Percentiles rank a stretch among this genome's conserved stretches.
phyloP scores from a whole-genome alignment of 2,888 invertebrate genomes.

The Athetis lepigone region DNA sequence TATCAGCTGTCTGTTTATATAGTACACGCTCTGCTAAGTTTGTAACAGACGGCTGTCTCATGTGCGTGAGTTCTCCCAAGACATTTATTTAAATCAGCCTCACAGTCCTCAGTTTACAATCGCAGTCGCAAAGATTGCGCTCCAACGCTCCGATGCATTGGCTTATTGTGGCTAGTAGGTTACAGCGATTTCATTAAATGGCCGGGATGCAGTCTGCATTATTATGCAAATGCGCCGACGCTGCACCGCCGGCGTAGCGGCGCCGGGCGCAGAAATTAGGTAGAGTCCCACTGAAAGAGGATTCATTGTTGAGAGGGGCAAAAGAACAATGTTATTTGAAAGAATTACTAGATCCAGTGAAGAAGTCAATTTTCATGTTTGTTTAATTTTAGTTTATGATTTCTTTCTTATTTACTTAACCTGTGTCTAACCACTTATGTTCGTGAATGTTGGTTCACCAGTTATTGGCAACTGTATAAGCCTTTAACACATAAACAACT shows the following conservation, averaged over 20 bases:
- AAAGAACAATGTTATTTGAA: background rate
- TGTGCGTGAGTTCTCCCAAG: too few relatives aligned
- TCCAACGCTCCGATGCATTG: slow-evolving; percentile 31
- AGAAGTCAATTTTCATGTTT: too few relatives aligned
- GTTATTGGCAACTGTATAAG: too few relatives aligned
- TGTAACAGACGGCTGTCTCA: too few relatives aligned
- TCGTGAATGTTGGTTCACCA: too few relatives aligned
- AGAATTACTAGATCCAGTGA: background rate
- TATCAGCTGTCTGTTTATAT: too few relatives aligned
- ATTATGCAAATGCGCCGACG: slow-evolving; percentile 80
- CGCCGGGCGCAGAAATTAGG: slow-evolving; percentile 63
- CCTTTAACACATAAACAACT: too few relatives aligned
- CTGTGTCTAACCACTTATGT: too few relatives aligned
- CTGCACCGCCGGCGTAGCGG: slow-evolving; percentile 62
- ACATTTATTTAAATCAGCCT: too few relatives aligned
- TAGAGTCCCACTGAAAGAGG: slow-evolving; percentile 38
- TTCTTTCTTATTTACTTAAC: too few relatives aligned
- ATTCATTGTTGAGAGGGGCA: background rate
- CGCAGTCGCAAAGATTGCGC: background rate
- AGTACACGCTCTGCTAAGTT: too few relatives aligned
- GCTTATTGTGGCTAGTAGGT: slow-evolving; percentile 42
- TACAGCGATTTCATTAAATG: slow-evolving; percentile 81
- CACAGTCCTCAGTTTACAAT: background rate
- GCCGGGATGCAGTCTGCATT: slow-evolving; percentile 74
- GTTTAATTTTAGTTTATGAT: too few relatives aligned